Percentiles rank a stretch among this genome's conserved stretches.
These are phyloP conservation scores for Micrastur ruficollis DNA, from an alignment of 2,797 vertebrate genomes.

Conservation along the genomic window DNA sequence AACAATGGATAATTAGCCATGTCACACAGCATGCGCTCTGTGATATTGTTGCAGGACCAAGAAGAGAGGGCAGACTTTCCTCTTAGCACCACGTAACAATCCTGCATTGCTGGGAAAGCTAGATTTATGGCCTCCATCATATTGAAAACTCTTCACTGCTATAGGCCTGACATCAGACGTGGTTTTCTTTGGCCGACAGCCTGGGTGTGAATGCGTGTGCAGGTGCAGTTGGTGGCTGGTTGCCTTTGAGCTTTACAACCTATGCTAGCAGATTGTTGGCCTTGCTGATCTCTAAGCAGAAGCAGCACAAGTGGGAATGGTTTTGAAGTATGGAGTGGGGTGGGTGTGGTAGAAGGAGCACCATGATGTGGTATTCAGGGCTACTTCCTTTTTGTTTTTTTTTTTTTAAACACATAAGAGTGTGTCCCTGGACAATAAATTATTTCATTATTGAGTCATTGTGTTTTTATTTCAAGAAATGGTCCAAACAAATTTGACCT, in stretches of 20 bases:
- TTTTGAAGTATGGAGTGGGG: not conserved
- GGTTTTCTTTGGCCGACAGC: not conserved
- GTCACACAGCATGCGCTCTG: not conserved
- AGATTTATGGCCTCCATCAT: not conserved
- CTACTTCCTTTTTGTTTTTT: not conserved
- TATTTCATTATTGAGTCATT: not conserved
- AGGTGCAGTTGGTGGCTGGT: not conserved
- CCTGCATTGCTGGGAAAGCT: not conserved
- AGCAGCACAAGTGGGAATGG: not conserved
- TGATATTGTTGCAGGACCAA: not conserved
- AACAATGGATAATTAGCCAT: conserved; percentile 34
- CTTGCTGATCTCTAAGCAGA: not conserved
- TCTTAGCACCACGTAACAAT: not conserved
- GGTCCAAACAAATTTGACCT: conserved; percentile 55
- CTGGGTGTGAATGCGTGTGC: not conserved
- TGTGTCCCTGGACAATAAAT: not conserved
- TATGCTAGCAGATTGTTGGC: not conserved
- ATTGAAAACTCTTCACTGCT: not conserved
- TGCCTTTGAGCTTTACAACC: not conserved
- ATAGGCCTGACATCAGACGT: not conserved
- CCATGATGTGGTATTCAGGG: not conserved
- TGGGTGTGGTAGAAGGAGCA: not conserved
- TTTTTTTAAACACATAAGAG: not conserved
- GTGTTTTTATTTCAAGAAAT: conserved; percentile 52
- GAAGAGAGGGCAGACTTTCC: not conserved